phyloP scores from a whole-genome alignment of 1,140 invertebrate genomes.

The Drosophila dunni region DNA sequence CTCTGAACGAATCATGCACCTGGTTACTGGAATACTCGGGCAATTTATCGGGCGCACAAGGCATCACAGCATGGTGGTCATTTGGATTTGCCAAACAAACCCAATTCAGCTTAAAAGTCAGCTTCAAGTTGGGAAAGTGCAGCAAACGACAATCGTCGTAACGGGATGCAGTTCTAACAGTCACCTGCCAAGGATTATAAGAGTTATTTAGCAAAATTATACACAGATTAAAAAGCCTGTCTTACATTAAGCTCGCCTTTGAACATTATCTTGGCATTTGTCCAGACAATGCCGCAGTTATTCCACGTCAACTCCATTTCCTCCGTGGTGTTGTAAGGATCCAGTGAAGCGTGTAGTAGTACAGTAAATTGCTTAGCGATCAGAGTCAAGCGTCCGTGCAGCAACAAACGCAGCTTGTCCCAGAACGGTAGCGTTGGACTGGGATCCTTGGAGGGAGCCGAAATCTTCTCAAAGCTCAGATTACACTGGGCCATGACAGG shows the following conservation, averaged over 20 bases:
- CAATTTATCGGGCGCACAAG: slow-evolving; percentile 97
- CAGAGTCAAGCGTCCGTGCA: slow-evolving; percentile 96
- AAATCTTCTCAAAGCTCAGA: slow-evolving; percentile 94
- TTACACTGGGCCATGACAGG: slow-evolving; percentile 98
- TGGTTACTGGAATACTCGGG: slow-evolving; percentile 99
- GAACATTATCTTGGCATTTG: slow-evolving; percentile 94
- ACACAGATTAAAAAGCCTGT: not conserved
- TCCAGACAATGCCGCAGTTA: slow-evolving; percentile 97
- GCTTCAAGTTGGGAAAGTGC: slow-evolving; percentile 94
- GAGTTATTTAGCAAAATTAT: not conserved
- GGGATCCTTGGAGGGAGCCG: slow-evolving; percentile 95
- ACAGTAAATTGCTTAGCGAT: slow-evolving; percentile 94
- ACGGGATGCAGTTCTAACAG: slow-evolving; percentile 97
- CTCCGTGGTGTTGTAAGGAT: slow-evolving; percentile 99
- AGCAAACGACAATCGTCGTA: slow-evolving; percentile 98
- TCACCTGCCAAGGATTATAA: slow-evolving; percentile 87
- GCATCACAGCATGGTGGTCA: slow-evolving; percentile 98
- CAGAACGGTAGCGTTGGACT: slow-evolving; percentile 97
- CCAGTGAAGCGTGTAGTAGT: slow-evolving; percentile 95
- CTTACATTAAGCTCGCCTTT: slow-evolving; percentile 91
- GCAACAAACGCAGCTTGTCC: slow-evolving; percentile 97
- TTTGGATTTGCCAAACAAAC: slow-evolving; percentile 95
- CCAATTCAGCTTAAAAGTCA: slow-evolving; percentile 95
- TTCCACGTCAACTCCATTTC: slow-evolving; percentile 99
- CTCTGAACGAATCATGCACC: slow-evolving; percentile 93